Conservation (phyloP, 2,888 invertebrate species). For the Microchrysa polita region DNA sequence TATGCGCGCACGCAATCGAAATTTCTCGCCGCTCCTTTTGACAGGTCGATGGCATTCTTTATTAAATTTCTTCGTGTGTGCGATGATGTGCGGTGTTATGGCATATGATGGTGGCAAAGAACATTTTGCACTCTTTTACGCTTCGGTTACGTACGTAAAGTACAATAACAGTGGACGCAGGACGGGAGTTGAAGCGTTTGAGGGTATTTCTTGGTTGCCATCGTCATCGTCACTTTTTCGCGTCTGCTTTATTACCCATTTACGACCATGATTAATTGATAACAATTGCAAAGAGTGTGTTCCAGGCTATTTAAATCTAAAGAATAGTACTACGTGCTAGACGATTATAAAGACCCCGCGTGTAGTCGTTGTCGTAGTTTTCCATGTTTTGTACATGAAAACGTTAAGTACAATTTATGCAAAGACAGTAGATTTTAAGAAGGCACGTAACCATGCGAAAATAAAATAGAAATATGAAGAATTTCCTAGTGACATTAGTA, state of each 20-base stretch:
- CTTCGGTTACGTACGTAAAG: background rate
- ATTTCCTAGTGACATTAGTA: background rate
- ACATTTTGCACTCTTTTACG: slow-evolving; percentile 26
- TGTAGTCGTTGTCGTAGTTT: too few species aligned
- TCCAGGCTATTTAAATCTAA: slow-evolving; percentile 10
- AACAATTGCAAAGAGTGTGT: slow-evolving; percentile 26
- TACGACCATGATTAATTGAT: slow-evolving; percentile 34
- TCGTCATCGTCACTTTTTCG: too few species aligned
- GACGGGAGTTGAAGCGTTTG: too few species aligned
- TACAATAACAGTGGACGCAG: too few species aligned
- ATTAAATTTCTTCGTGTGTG: slow-evolving; percentile 24
- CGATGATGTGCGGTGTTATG: too few species aligned
- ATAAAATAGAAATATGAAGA: background rate
- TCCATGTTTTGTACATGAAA: too few species aligned
- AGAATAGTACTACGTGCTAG: background rate
- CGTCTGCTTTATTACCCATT: slow-evolving; percentile 1
- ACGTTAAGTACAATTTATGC: too few species aligned
- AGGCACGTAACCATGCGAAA: background rate
- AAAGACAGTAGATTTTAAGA: too few species aligned
- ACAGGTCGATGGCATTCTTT: background rate
- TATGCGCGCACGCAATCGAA: slow-evolving; percentile 29
- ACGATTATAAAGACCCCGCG: background rate
- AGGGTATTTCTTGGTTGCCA: background rate
- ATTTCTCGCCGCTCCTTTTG: slow-evolving; percentile 5
- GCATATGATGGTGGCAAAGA: too few species aligned